Conservation (phyloP, 1,140 invertebrate species). For the Drosophila biarmipes region DNA sequence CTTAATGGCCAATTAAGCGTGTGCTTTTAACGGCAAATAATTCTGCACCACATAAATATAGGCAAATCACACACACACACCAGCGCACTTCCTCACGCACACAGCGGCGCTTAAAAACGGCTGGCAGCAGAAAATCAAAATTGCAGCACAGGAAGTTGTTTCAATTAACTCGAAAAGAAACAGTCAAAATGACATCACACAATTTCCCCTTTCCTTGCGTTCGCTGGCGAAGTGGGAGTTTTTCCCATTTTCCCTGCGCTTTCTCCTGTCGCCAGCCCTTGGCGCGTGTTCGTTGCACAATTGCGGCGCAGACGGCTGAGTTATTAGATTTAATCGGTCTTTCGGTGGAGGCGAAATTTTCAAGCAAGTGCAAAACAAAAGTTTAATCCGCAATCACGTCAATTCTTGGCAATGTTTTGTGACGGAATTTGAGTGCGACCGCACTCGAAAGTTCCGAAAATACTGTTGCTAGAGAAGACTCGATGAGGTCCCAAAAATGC, state of each 20-base stretch:
- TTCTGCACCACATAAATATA: slow-evolving; percentile 20
- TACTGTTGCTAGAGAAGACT: not conserved
- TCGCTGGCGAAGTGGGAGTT: slow-evolving; percentile 34
- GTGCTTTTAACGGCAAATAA: slow-evolving; percentile 39
- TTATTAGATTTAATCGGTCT: slow-evolving; percentile 8
- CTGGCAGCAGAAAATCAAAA: slow-evolving; percentile 40
- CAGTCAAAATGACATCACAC: slow-evolving; percentile 79
- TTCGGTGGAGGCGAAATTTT: slow-evolving; percentile 22
- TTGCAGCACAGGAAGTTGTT: slow-evolving; percentile 68
- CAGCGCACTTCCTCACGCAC: slow-evolving; percentile 33
- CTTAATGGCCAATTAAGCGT: slow-evolving; percentile 45
- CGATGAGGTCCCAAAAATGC: not conserved
- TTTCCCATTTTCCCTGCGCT: slow-evolving; percentile 25
- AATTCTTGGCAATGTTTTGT: slow-evolving; percentile 38
- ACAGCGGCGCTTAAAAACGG: slow-evolving; percentile 55
- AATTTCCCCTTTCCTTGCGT: slow-evolving; percentile 77
- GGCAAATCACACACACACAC: slow-evolving; percentile 25
- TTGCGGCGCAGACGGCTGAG: slow-evolving; percentile 15
- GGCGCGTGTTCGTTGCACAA: slow-evolving; percentile 40
- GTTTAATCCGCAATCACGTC: slow-evolving; percentile 45
- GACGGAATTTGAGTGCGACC: slow-evolving; percentile 26
- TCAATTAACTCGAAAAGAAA: slow-evolving; percentile 72
- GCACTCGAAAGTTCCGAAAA: not conserved
- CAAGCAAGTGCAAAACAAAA: slow-evolving; percentile 52
- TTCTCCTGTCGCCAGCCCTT: not conserved